Evolutionary conservation across 2,888 invertebrate genomes (phyloP), one percentile per base, ranked within the genome.

Genomic region (Apamea crenata): DNA sequence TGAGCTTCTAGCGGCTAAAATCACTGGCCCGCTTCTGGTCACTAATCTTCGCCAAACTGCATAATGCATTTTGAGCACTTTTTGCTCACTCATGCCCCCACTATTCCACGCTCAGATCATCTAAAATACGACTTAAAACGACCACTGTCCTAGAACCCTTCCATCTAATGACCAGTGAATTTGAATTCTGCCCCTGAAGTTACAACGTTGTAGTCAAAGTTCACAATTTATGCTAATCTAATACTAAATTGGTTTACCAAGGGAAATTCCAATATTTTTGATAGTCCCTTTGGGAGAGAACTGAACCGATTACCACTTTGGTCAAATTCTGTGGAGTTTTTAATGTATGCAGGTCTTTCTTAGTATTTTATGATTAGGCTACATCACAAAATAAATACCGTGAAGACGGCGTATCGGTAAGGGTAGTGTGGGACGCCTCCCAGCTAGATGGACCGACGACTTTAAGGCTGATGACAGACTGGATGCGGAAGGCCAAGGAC

Each of bases 171-270:
- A 59, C 61, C 56, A 40, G 32, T 32, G n/a, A 77, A 83, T 80
- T 86, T 75, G 14, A 68, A 76, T 81, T 81, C 61, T 76, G 16
- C 29, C 16, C n/a, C 14, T 56, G 18, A 81, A 71, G 32, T 77
- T 76, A 53, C 53, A 29, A n/a, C 14, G 25, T 29, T 44, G 8
- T 29, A 56, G 65, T 25, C 61, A 86, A 83, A 86, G 80, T 86
- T 78, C 29, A 74, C 18, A 86, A 86, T 86, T 73, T 86, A 86
- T 86, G 78, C 40, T 74, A 77, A 83, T 63, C 56, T 74, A 61
- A 66, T 59, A 76, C 36, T 79, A 77, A 70, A 83, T 80, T 86
- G 59, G 59, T 83, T 85, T 74, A 69, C 71, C 3, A 67, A 44
- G 59, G 10, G 44, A 74, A 78, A 56, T 77, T 71, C 4, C 63